These are phyloP conservation scores for Natrix natrix DNA, from an alignment of 2,797 vertebrate species.

Conservation along the genomic window DNA sequence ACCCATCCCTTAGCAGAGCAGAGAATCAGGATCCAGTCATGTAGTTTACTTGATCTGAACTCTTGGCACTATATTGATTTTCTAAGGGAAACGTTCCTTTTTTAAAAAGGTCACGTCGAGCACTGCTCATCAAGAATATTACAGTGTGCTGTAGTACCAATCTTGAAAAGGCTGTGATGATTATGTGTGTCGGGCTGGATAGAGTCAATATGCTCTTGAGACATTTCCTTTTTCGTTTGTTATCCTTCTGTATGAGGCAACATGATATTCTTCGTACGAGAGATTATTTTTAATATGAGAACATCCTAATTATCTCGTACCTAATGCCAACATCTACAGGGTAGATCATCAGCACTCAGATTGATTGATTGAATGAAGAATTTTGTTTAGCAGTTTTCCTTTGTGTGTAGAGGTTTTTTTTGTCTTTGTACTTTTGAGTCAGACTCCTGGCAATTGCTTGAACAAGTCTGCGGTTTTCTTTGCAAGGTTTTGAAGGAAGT, in stretches of 20 bases:
- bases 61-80: neutral
- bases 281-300: neutral
- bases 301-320: neutral
- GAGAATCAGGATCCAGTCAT: neutral
- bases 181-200: neutral
- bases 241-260: neutral
- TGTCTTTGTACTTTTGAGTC: neutral
- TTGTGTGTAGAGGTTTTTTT: neutral
- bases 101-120: neutral
- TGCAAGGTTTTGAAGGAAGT: neutral
- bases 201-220: neutral
- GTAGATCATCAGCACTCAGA: neutral
- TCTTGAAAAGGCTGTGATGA: neutral
- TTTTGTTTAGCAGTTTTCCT: neutral
- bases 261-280: rapidly evolving
- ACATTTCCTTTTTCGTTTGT: conserved; percentile 2
- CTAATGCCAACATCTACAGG: neutral
- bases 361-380: neutral
- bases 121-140: neutral
- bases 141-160: neutral
- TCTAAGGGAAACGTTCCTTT: neutral
- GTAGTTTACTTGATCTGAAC: neutral
- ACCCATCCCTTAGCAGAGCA: neutral
- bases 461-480: neutral
- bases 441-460: neutral